A percentile compares a stretch with the other conserved stretches of the same genome.
phyloP scores from a whole-genome alignment of 2,888 invertebrate genomes.

The Formica aserva region DNA sequence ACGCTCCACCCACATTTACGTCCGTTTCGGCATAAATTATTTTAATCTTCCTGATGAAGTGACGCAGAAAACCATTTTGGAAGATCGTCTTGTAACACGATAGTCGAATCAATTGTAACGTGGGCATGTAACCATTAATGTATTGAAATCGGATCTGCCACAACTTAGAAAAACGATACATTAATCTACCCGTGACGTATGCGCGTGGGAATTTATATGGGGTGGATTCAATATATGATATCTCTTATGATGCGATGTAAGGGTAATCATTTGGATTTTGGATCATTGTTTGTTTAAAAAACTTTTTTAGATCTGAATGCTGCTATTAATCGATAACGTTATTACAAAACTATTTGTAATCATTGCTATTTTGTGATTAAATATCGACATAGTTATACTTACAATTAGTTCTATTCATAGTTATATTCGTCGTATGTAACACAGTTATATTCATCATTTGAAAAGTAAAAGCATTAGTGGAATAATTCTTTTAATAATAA shows the following conservation, averaged over 20 bases:
- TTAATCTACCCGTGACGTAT: slow-evolving; percentile 15
- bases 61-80: slow-evolving; percentile 7
- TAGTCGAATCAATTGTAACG: slow-evolving; percentile 26
- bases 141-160: slow-evolving; percentile 6
- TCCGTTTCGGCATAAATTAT: not conserved
- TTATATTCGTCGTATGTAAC: not conserved
- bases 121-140: not conserved
- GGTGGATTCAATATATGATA: not conserved
- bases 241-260: not conserved
- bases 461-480: not conserved
- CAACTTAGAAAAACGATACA: not conserved
- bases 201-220: not conserved
- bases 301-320: not conserved
- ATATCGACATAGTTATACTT: not conserved
- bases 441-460: not conserved
- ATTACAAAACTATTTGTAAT: not conserved
- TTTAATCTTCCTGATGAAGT: slow-evolving; percentile 49
- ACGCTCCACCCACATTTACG: slow-evolving; percentile 14
- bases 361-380: not conserved
- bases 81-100: slow-evolving; percentile 25
- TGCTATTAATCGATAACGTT: slow-evolving; percentile 16
- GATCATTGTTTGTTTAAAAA: not conserved
- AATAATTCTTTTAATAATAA: not conserved
- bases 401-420: too few relatives aligned
- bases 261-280: not conserved